Evolutionary conservation across 2,113 vertebrate genomes (phyloP).

Genomic region (Pluvianellus socialis): DNA sequence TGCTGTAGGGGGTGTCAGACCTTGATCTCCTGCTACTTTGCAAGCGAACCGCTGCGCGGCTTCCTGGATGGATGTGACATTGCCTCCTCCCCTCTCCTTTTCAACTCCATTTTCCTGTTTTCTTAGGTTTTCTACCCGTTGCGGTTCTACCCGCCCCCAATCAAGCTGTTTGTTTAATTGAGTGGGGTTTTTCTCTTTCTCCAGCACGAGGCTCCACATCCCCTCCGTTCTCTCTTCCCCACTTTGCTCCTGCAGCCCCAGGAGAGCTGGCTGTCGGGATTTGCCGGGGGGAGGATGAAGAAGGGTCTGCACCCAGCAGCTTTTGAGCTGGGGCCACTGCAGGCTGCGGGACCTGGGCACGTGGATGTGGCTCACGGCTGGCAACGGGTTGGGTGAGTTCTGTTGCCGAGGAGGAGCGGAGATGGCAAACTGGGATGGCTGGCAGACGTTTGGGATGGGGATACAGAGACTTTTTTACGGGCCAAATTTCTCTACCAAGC

Average conservation of each 20-base stretch:
- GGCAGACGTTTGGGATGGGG: background rate
- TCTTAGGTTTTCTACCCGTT: background rate
- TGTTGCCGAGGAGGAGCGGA: background rate
- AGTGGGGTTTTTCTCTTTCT: background rate
- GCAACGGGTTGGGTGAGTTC: background rate
- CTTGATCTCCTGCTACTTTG: background rate
- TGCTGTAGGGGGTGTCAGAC: background rate
- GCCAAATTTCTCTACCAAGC: background rate
- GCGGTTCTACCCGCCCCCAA: accelerated
- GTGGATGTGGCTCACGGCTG: too few species aligned
- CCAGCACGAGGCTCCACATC: accelerated
- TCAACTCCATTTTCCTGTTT: background rate
- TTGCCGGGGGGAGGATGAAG: background rate
- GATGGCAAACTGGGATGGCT: background rate
- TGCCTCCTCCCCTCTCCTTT: background rate
- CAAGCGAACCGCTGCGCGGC: accelerated
- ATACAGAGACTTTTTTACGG: background rate
- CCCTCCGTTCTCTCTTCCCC: background rate
- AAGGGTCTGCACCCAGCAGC: background rate
- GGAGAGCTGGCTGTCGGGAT: accelerated
- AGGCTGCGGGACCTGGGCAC: background rate
- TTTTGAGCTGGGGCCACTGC: background rate
- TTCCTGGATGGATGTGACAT: background rate
- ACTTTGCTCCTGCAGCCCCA: background rate
- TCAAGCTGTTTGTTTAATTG: background rate